phyloP scores from a whole-genome alignment of 2,113 vertebrate species.

The Phalacrocorax aristotelis region DNA sequence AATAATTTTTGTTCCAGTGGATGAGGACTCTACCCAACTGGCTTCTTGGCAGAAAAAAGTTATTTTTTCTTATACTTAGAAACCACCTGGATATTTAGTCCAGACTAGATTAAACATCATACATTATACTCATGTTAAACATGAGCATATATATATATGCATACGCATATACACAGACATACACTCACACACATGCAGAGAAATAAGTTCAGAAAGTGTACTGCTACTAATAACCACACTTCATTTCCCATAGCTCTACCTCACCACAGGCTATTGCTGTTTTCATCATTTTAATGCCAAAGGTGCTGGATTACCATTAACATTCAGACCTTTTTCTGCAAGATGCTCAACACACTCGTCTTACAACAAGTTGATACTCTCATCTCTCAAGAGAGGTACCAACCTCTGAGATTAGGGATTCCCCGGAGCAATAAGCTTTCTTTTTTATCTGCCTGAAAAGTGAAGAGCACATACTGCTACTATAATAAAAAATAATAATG shows the following conservation, averaged over 20 bases:
- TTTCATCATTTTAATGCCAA: neutral
- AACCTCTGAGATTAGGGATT: neutral
- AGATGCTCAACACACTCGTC: neutral
- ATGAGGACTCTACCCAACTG: neutral
- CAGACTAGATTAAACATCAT: neutral
- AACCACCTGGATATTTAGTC: neutral
- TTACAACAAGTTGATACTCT: neutral
- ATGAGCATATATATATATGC: neutral
- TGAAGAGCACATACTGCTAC: neutral
- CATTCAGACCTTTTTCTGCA: neutral
- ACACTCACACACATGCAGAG: neutral
- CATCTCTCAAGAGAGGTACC: neutral
- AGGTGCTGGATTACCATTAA: neutral
- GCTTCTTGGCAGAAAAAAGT: neutral
- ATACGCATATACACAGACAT: neutral
- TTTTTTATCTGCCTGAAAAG: neutral
- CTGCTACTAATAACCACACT: neutral
- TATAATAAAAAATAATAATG: neutral
- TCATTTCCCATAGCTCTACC: neutral
- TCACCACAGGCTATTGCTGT: neutral
- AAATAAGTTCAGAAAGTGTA: neutral
- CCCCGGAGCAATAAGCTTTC: neutral
- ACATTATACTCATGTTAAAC: neutral
- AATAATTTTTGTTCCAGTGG: neutral
- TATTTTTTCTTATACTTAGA: neutral